phyloP scores from a whole-genome alignment of 64 coral and sea anemone species.

The Montipora cactus region DNA sequence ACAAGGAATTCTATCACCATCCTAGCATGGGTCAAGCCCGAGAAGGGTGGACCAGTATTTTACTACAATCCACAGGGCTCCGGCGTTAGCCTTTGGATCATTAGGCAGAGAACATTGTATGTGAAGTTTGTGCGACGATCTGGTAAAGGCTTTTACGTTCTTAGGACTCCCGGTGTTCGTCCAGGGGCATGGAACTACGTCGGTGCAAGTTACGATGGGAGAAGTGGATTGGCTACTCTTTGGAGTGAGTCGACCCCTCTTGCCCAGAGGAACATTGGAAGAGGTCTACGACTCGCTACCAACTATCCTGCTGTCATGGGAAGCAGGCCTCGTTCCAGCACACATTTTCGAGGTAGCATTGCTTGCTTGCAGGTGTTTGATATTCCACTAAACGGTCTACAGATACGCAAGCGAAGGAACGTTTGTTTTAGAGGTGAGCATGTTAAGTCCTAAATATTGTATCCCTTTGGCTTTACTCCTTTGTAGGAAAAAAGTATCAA shows the following conservation, averaged over 20 bases:
- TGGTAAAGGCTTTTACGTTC: constrained; percentile 20
- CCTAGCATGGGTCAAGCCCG: constrained; percentile 79
- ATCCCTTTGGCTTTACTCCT: too few species aligned
- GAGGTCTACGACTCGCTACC: constrained; percentile 74
- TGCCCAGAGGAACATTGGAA: constrained; percentile 62
- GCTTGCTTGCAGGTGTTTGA: constrained; percentile 87
- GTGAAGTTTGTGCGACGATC: constrained; percentile 8
- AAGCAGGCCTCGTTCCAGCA: constrained; percentile 30
- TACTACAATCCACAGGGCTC: constrained; percentile 47
- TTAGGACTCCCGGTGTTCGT: constrained; percentile 20
- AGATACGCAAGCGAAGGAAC: constrained; percentile 73
- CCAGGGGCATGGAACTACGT: constrained; percentile 73
- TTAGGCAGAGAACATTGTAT: constrained; percentile 53
- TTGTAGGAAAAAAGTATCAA: too few species aligned
- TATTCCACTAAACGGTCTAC: constrained; percentile 53
- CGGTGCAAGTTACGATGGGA: constrained; percentile 73
- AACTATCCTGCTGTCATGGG: constrained; percentile 63
- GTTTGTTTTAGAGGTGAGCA: constrained; percentile 78
- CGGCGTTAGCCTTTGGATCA: constrained; percentile 18
- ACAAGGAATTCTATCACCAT: constrained; percentile 71
- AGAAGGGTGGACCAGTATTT: constrained; percentile 69
- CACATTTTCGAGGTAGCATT: constrained; percentile 67
- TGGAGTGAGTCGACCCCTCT: constrained; percentile 61
- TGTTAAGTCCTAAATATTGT: not conserved
- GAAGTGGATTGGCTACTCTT: constrained; percentile 66